Evolutionary conservation across 2,797 vertebrate species (phyloP), one percentile per base, ranked within the genome.

Genomic region (Antrozous pallidus): DNA sequence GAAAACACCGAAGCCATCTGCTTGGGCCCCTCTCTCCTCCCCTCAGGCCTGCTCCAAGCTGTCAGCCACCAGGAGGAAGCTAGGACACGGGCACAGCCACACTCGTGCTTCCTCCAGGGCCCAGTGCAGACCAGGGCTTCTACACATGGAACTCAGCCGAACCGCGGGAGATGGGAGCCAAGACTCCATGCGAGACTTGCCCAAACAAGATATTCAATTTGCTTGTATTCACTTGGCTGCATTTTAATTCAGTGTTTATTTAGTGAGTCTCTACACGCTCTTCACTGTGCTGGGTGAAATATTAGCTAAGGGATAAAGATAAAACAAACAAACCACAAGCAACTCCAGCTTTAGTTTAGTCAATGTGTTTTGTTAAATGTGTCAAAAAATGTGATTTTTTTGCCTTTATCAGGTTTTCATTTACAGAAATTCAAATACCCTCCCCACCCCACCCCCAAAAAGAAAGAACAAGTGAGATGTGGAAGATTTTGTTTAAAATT

Each of bases 341-440:
- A 70, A n/a, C 67, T 84, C 40, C 80, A 87, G 61, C 45, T 90
- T 95, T 88, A 88, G 67, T 93, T 89, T 14, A 92, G 40, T 75
- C 40, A 88, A 51, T 96, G 92, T 78, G 83, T 94, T 97, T 96
- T 88, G 88, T 90, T 93, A 88, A 96, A 95, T 96, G 91, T 96
- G 87, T 40, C 73, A 81, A 31, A 82, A 63, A 88, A 49, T 69
- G 75, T 79, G 31, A 81, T 13, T 84, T 87, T 45, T 56, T 58
- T 51, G 93, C 95, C 93, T 97, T 96, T 92, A 70, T 96, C 93
- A 96, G 96, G 94, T 90, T 18, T 73, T 85, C 54, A 78, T 96
- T 78, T 96, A 96, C 96, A 97, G 95, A 97, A 96, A 96, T 31
- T 47, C 16, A 78, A 40, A 33, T 71, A 11, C 13, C 36, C 5